phyloP scores from a whole-genome alignment of 1,140 invertebrate genomes.

The Drosophila nasuta region DNA sequence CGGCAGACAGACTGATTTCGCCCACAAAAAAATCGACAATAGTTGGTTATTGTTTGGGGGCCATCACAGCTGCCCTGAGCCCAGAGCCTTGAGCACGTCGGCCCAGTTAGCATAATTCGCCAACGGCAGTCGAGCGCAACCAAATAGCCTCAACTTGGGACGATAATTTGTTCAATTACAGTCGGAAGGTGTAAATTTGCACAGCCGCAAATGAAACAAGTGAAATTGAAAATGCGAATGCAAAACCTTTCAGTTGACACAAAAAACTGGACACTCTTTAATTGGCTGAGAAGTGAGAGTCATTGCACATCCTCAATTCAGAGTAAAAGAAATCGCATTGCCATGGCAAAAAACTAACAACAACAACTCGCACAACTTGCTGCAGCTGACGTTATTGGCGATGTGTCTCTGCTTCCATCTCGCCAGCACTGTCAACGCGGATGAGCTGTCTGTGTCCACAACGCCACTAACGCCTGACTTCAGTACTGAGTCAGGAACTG shows the following conservation, averaged over 20 bases:
- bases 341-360: slow-evolving; percentile 44
- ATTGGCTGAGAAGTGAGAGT: slow-evolving; percentile 71
- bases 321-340: slow-evolving; percentile 58
- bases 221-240: slow-evolving; percentile 63
- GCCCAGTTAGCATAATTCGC: slow-evolving; percentile 33
- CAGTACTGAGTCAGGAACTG: slow-evolving; percentile 34
- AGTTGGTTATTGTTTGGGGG: slow-evolving; percentile 36
- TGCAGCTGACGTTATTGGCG: slow-evolving; percentile 25
- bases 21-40: slow-evolving; percentile 39
- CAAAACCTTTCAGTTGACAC: slow-evolving; percentile 24
- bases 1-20: slow-evolving; percentile 41
- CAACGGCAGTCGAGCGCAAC: slow-evolving; percentile 36
- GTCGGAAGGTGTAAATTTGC: slow-evolving; percentile 57
- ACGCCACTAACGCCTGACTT: slow-evolving; percentile 47
- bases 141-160: slow-evolving; percentile 23
- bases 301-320: slow-evolving; percentile 67
- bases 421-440: slow-evolving; percentile 45
- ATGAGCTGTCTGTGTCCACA: slow-evolving; percentile 58
- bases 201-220: slow-evolving; percentile 22
- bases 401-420: slow-evolving; percentile 53
- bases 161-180: slow-evolving; percentile 50
- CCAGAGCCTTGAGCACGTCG: slow-evolving; percentile 28
- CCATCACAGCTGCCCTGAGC: slow-evolving; percentile 13
- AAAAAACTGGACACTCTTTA: slow-evolving; percentile 50
- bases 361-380: slow-evolving; percentile 31